These are phyloP conservation scores for Solenopsis fugax DNA, from an alignment of 1,140 invertebrate species.

Conservation along the genomic window DNA sequence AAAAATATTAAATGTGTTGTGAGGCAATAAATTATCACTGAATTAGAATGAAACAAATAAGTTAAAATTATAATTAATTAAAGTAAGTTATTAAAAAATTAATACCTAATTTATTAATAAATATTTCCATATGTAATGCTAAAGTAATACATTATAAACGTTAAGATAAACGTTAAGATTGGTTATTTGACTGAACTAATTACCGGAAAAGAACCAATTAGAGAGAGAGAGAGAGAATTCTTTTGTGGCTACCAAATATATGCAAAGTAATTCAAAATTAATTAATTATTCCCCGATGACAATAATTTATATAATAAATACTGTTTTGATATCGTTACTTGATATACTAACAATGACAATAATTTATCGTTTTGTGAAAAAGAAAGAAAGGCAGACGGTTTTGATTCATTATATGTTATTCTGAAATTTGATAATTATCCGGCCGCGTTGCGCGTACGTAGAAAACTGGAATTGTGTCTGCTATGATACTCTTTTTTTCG, in stretches of 20 bases:
- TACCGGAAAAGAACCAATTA: constrained; percentile 32
- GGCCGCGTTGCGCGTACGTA: not conserved
- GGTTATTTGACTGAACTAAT: not conserved
- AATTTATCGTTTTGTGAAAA: constrained; percentile 16
- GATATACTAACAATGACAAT: not conserved
- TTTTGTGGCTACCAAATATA: constrained; percentile 20
- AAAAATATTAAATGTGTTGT: constrained; percentile 21
- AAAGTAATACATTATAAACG: not conserved
- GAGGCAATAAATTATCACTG: not conserved
- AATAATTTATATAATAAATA: constrained; percentile 10
- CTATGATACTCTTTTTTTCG: not conserved
- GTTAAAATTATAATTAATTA: constrained; percentile 13
- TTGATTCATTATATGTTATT: constrained; percentile 2
- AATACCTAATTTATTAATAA: not conserved
- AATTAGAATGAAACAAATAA: not conserved
- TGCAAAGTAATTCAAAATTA: constrained; percentile 24
- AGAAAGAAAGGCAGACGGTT: not conserved
- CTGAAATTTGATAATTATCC: constrained; percentile 31
- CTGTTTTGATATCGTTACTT: not conserved
- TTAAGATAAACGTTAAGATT: not conserved
- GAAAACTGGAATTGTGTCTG: constrained; percentile 37
- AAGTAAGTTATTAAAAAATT: not conserved
- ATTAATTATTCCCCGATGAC: constrained; percentile 2
- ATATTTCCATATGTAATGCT: not conserved
- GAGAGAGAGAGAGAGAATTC: not conserved